Percentiles rank a stretch among this genome's conserved stretches.
Conservation (phyloP, 2,797 vertebrate species). For the Crenichthys baileyi region DNA sequence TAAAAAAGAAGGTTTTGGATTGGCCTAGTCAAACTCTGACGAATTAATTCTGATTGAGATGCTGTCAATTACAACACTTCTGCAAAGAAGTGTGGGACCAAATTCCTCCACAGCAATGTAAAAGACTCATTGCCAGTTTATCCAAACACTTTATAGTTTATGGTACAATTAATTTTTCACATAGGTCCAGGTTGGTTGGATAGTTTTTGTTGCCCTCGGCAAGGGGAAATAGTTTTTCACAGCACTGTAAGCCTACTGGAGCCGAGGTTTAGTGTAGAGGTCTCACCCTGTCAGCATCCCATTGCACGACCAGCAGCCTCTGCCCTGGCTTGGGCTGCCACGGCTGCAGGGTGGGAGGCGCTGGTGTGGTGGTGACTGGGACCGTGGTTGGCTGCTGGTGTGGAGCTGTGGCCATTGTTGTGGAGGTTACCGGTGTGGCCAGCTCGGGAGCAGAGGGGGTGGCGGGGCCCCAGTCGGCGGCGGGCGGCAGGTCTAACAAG, state of each 20-base stretch:
- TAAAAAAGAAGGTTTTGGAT: neutral
- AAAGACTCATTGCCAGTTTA: neutral
- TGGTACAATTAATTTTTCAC: neutral
- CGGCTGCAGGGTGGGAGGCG: constrained; percentile 81
- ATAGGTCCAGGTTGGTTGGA: neutral
- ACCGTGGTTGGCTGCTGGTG: constrained; percentile 69
- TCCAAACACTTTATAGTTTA: neutral
- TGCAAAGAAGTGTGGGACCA: neutral
- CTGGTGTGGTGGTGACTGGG: constrained; percentile 55
- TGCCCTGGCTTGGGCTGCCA: constrained; percentile 93
- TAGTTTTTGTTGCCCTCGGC: neutral
- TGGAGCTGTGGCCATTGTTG: constrained; percentile 72
- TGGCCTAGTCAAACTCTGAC: neutral
- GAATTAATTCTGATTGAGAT: neutral
- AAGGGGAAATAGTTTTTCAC: neutral
- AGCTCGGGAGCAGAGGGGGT: constrained; percentile 76
- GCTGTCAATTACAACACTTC: neutral
- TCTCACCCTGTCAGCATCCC: constrained; percentile 93
- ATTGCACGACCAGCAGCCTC: constrained; percentile 88
- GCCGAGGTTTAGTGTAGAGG: neutral
- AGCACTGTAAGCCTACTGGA: constrained; percentile 5
- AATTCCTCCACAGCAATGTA: neutral
- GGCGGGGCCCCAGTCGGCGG: constrained; percentile 75
- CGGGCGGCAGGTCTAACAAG: constrained; percentile 64
- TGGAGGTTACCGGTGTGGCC: constrained; percentile 73